These are phyloP conservation scores for Ginglymostoma cirratum DNA, from an alignment of 2,113 vertebrate genomes.

Conservation along the genomic window DNA sequence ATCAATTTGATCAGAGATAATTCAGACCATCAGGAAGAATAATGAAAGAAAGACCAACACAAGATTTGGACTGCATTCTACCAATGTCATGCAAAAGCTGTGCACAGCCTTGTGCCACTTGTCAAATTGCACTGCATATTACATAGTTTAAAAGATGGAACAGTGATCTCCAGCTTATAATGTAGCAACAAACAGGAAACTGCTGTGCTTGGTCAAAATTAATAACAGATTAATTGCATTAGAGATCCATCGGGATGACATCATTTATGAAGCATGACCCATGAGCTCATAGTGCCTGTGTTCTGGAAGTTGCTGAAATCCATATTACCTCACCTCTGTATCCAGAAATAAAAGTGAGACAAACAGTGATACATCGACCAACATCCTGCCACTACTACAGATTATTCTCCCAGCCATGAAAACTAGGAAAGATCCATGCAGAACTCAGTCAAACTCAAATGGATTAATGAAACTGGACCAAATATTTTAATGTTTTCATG, in stretches of 20 bases:
- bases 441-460: neutral
- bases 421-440: neutral
- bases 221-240: conserved; percentile 21
- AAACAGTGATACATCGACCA: neutral
- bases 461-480: neutral
- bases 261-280: neutral
- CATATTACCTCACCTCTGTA: neutral
- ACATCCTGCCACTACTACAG: neutral
- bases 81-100: neutral
- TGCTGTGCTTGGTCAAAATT: neutral
- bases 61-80: neutral
- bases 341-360: neutral
- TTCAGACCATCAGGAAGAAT: neutral
- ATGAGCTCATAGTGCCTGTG: conserved; percentile 18
- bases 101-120: neutral
- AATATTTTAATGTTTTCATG: neutral
- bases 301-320: neutral
- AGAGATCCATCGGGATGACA: neutral
- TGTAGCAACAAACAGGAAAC: conserved; percentile 4
- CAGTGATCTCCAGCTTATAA: neutral
- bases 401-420: neutral
- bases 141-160: neutral
- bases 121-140: neutral
- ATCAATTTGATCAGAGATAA: neutral
- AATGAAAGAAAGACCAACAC: neutral